Conservation (phyloP, 2,888 invertebrate genomes). For the Lasioglossum zephyrum region DNA sequence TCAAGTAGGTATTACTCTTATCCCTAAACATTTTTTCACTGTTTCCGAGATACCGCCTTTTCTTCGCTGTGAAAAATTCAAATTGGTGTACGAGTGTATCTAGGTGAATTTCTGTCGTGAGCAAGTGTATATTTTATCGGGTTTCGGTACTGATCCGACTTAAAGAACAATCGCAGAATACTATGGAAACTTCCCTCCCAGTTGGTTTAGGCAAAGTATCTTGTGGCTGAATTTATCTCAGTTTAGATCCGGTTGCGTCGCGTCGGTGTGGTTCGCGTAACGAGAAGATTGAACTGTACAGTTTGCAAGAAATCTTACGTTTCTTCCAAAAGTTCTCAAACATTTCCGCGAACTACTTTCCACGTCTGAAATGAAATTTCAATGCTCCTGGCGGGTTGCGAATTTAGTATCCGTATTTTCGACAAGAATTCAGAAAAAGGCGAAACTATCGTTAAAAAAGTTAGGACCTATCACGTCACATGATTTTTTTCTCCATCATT, state of each 20-base stretch:
- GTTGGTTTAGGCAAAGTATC: not conserved
- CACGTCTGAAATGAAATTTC: not conserved
- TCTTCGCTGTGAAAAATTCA: too few relatives aligned
- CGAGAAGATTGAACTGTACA: not conserved
- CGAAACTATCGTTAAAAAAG: too few relatives aligned
- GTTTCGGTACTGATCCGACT: slow-evolving; percentile 10
- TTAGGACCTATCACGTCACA: too few relatives aligned
- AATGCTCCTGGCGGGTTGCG: not conserved
- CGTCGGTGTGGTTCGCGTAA: not conserved
- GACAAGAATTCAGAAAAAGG: too few relatives aligned
- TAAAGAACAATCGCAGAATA: not conserved
- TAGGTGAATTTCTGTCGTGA: not conserved
- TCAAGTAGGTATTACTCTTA: too few relatives aligned
- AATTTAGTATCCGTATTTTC: not conserved
- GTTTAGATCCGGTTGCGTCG: slow-evolving; percentile 19
- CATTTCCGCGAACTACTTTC: not conserved
- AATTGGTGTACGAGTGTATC: too few relatives aligned
- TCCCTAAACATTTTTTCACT: too few relatives aligned
- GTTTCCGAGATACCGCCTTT: too few relatives aligned
- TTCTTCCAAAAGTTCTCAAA: not conserved
- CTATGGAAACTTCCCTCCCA: slow-evolving; percentile 10
- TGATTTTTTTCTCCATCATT: too few relatives aligned
- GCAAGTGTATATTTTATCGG: slow-evolving; percentile 19
- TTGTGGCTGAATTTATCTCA: slow-evolving; percentile 8
- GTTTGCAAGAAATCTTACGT: slow-evolving; percentile 16